These are phyloP conservation scores for Scrobipalpa costella DNA, from an alignment of 2,888 invertebrate genomes.

Conservation along the genomic window DNA sequence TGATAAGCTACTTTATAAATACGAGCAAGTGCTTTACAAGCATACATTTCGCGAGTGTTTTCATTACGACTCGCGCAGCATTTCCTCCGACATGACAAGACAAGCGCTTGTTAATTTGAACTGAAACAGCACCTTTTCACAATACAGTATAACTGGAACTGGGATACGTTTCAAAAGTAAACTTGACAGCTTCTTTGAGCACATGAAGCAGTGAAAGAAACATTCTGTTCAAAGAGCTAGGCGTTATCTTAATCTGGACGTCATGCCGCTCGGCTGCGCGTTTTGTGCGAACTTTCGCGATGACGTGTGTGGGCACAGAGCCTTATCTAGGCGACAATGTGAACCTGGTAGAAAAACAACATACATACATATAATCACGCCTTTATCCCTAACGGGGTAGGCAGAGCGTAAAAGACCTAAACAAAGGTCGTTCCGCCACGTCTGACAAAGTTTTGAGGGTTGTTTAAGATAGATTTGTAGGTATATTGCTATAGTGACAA, in stretches of 20 bases:
- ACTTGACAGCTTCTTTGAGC: conserved; percentile 50
- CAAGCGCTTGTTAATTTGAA: conserved; percentile 9
- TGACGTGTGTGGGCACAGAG: conserved; percentile 23
- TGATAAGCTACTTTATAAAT: neutral
- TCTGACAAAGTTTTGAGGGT: too few relatives aligned
- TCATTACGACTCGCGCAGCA: conserved; percentile 2
- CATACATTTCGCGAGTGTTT: conserved; percentile 2
- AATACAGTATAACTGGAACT: conserved; percentile 24
- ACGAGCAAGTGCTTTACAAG: neutral
- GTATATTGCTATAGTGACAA: too few relatives aligned
- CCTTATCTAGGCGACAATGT: neutral
- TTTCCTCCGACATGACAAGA: neutral
- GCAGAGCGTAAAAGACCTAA: too few relatives aligned
- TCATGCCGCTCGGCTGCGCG: conserved; percentile 44
- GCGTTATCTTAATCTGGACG: conserved; percentile 70
- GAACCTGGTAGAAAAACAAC: neutral
- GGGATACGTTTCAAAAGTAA: conserved; percentile 53
- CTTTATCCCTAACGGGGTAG: too few relatives aligned
- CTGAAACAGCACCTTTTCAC: conserved; percentile 3
- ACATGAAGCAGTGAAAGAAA: conserved; percentile 42
- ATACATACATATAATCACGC: too few relatives aligned
- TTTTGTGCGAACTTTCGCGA: conserved; percentile 21
- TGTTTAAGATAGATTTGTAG: too few relatives aligned
- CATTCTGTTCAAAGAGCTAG: conserved; percentile 49
- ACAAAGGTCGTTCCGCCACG: too few relatives aligned